Evolutionary conservation across 2,888 invertebrate species (phyloP).

Genomic region (Apamea sordens): DNA sequence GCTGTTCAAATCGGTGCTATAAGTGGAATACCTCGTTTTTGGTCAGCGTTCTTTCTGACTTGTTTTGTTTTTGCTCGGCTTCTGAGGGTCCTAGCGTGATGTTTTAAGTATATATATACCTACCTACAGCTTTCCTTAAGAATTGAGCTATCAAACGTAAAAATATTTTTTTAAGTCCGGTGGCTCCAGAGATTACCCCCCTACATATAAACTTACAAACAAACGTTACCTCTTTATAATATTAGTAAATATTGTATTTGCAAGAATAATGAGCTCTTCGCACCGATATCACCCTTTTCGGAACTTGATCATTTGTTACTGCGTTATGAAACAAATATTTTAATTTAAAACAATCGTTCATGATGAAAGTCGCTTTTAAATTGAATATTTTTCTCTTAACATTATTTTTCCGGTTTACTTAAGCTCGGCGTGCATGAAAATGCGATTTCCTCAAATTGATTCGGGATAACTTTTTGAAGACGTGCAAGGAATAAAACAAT

Average conservation of each 20-base stretch:
- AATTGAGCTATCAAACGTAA: too few species aligned
- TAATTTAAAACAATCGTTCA: constrained; percentile 30
- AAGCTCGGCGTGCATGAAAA: constrained; percentile 60
- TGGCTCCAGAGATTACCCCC: too few species aligned
- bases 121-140: too few species aligned
- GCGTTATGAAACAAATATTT: constrained; percentile 20
- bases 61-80: too few species aligned
- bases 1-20: too few species aligned
- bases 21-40: too few species aligned
- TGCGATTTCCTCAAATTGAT: constrained; percentile 67
- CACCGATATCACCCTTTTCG: not conserved
- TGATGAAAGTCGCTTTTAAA: constrained; percentile 22
- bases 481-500: constrained; percentile 67
- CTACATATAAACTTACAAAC: too few species aligned
- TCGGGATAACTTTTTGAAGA: constrained; percentile 60
- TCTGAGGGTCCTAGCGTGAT: too few species aligned
- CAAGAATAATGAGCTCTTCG: not conserved
- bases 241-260: not conserved
- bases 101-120: too few species aligned
- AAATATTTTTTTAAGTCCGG: too few species aligned
- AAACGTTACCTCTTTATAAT: too few species aligned
- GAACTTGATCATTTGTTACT: constrained; percentile 19
- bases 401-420: constrained; percentile 46
- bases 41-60: too few species aligned
- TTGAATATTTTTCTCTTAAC: constrained; percentile 31